Percentiles rank a stretch among this genome's conserved stretches.
Evolutionary conservation across 2,888 invertebrate species (phyloP).

Genomic region (Cremastobaeus sp.): DNA sequence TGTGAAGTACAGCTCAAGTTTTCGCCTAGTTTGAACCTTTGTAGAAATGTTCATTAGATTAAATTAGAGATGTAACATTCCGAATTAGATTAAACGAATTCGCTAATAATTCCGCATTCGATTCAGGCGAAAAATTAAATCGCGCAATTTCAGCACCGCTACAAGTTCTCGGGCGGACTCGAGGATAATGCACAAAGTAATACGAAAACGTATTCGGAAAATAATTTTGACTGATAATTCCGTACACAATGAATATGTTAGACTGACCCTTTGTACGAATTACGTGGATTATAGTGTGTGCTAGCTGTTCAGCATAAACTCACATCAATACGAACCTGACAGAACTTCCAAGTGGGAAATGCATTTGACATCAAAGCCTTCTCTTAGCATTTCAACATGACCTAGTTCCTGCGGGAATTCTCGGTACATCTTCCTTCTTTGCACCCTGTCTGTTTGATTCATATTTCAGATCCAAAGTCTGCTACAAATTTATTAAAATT

Average conservation of each 20-base stretch:
- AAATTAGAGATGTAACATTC: conserved; percentile 32
- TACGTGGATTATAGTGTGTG: conserved; percentile 50
- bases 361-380: conserved; percentile 65
- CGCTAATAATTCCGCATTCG: conserved; percentile 10
- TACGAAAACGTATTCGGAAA: no score
- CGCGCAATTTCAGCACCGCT: no score
- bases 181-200: no score
- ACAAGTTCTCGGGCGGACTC: neutral
- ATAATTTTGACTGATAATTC: conserved; percentile 17
- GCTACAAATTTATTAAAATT: conserved; percentile 52
- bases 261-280: conserved; percentile 54
- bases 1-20: conserved; percentile 8
- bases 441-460: conserved; percentile 52
- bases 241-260: conserved; percentile 31
- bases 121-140: no score
- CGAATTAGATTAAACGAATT: conserved; percentile 21
- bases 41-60: conserved; percentile 36
- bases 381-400: conserved; percentile 63
- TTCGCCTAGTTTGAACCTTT: neutral
- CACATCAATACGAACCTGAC: conserved; percentile 59
- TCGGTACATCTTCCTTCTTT: conserved; percentile 54
- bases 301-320: conserved; percentile 54
- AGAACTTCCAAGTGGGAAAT: conserved; percentile 64
- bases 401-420: conserved; percentile 63
- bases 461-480: conserved; percentile 55